These are phyloP conservation scores for Porites lutea DNA, from an alignment of 64 coral and sea anemone genomes.

Conservation along the genomic window DNA sequence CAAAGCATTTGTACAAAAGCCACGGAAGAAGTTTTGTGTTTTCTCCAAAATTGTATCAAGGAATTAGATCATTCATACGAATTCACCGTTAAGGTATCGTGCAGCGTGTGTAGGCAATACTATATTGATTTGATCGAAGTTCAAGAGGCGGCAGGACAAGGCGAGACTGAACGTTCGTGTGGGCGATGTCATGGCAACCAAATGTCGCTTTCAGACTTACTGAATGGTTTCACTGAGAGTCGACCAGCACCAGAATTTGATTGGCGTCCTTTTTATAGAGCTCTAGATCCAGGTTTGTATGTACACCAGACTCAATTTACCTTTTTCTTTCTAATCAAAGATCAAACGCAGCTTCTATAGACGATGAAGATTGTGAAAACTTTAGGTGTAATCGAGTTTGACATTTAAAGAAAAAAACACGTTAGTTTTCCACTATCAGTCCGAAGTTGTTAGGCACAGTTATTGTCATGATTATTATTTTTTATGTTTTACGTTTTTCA, in stretches of 20 bases:
- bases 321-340: no score
- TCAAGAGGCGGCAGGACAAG: neutral
- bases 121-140: conserved; percentile 25
- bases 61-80: neutral
- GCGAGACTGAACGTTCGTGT: neutral
- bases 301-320: no score
- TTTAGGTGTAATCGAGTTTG: no score
- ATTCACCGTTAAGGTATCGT: neutral
- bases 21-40: neutral
- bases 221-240: conserved; percentile 42
- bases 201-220: neutral
- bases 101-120: neutral
- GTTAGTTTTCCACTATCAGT: no score
- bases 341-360: no score
- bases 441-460: no score
- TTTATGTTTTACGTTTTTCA: no score
- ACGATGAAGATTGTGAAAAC: no score
- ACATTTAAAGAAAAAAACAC: no score
- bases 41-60: neutral
- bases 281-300: neutral
- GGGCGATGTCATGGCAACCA: conserved; percentile 12
- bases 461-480: no score
- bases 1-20: neutral
- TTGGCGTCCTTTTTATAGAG: conserved; percentile 5
- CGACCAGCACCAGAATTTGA: neutral